Base-by-base conservation (phyloP, 2,797 vertebrate genomes). In the Rachycentron canadum region DNA sequence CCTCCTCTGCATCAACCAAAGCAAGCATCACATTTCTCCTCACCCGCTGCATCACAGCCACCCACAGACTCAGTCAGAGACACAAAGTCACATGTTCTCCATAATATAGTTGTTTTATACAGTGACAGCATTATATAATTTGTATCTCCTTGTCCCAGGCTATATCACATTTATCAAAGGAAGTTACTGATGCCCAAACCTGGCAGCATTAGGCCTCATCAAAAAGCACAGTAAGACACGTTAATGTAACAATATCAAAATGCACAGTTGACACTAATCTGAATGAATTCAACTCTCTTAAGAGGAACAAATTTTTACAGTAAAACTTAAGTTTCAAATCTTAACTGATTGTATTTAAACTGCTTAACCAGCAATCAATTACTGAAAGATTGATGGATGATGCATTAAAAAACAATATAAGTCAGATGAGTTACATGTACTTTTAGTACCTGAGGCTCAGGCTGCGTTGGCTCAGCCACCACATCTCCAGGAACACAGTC, bases 401-500 rank as follows among this genome's bases (percentile, higher is more conserved):
- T 26, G 5, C 19, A 36, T 9, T 1, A 5, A 32, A 5, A 30
- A 4, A 38, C 2, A 30, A 30, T n/a, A 30, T 1, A 19, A n/a
- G 11, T 47, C 14, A 21, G 2, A 14, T 16, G 43, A 0, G 26
- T 30, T 19, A 17, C 28, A 17, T 69, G 1, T 43, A 32, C 45
- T 59, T 49, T 30, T 3, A 64, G 10, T 82, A 91, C 73, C 62
- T 65, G 66, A 30, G 57, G 41, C 28, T 71, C 40, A n/a, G 82
- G 56, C 7, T 70, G 41, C 61, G 34, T 0, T 52, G 76, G 49
- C 21, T 63, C 69, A 14, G 59, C 53, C n/a, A 82, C 78, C 61
- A 80, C 72, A 67, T 96, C 91, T 73, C 95, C 95, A 32, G 96
- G 97, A 56, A 95, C 41, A 66, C 98, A 99, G 81, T 98, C 96